Percentiles rank a stretch among this genome's conserved stretches.
These are phyloP conservation scores for Proteles cristata DNA, from an alignment of 2,113 vertebrate species.

Conservation along the genomic window DNA sequence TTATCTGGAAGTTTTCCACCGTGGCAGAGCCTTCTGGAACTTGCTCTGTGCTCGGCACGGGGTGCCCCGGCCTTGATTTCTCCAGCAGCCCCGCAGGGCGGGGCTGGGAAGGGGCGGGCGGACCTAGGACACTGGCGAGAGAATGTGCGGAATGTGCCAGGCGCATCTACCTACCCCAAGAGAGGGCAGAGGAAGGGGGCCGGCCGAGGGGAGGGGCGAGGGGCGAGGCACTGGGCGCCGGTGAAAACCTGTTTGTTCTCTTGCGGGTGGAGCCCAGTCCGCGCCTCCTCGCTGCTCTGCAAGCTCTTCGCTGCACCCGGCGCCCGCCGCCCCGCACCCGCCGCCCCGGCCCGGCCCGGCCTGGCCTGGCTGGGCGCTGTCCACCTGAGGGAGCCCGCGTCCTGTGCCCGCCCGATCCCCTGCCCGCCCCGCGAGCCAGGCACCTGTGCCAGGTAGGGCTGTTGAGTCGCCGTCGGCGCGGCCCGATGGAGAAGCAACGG, in stretches of 20 bases:
- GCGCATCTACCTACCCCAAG: constrained; percentile 74
- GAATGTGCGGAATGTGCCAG: constrained; percentile 83
- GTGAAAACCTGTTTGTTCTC: constrained; percentile 88
- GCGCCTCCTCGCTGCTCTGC: constrained; percentile 82
- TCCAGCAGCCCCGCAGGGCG: constrained; percentile 30
- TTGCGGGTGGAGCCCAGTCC: constrained; percentile 82
- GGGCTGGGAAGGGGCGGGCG: constrained; percentile 27
- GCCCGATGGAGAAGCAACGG: neutral
- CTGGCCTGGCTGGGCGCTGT: neutral
- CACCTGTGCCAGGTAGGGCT: constrained; percentile 79
- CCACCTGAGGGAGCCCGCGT: constrained; percentile 45
- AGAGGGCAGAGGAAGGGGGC: constrained; percentile 77
- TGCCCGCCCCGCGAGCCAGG: neutral
- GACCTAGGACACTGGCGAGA: constrained; percentile 55
- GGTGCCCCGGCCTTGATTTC: constrained; percentile 62
- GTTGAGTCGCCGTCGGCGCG: constrained; percentile 1
- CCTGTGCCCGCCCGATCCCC: neutral
- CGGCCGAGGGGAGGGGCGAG: constrained; percentile 78
- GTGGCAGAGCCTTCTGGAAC: neutral
- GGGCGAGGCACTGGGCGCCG: constrained; percentile 74
- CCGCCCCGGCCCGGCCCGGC: neutral
- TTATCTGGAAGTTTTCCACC: constrained; percentile 38
- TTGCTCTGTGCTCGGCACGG: neutral
- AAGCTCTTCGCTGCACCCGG: constrained; percentile 68
- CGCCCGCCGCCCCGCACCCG: neutral